Evolutionary conservation across 2,113 vertebrate genomes (phyloP), one percentile per base, ranked within the genome.

Genomic region (Hylia prasina): DNA sequence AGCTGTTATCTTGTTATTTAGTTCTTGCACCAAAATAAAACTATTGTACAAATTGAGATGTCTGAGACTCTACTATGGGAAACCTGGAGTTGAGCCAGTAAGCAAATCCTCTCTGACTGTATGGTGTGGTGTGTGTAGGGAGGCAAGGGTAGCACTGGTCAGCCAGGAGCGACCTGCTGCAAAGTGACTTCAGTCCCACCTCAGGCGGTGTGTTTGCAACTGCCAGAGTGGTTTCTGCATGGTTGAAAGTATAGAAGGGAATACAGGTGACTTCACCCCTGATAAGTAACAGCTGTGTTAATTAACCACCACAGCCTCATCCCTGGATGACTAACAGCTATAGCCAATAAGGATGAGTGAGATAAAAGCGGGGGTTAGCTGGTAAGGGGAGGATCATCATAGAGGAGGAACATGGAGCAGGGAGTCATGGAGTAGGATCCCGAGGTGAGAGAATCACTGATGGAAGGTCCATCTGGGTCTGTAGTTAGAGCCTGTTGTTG

Each of bases 21-120:
- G 13, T 40, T 47, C 18, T 30, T 79, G 19, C 15, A 63, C 5
- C 40, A 54, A 70, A 51, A 54, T n/a, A 6, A 70, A 70, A 54
- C 23, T 20, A 28, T 47, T 70, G 6, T 30, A 61, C 53, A 23
- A 44, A 54, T 10, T 15, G 23, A 54, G 20, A 30, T 0, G 0
- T 61, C 40, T 70, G 15, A 61, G 23, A 47, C 10, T 45, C 39
- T n/a, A 20, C 24, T n/a, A 5, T n/a, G 19, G 47, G 13, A 54
- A 39, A 24, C 7, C 13, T 61, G 39, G 28, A 3, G 15, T 6
- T 61, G 28, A n/a, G 19, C n/a, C 24, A n/a, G 39, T 54, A 40
- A n/a, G 13, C 12, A 61, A 45, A 53, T 10, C 15, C 3, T 45
- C 63, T 28, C 23, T 39, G 39, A 53, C 9, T 20, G 4, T 37